Percentiles rank a stretch among this genome's conserved stretches.
Conservation (phyloP, 2,113 vertebrate genomes). For the Octodon degus region DNA sequence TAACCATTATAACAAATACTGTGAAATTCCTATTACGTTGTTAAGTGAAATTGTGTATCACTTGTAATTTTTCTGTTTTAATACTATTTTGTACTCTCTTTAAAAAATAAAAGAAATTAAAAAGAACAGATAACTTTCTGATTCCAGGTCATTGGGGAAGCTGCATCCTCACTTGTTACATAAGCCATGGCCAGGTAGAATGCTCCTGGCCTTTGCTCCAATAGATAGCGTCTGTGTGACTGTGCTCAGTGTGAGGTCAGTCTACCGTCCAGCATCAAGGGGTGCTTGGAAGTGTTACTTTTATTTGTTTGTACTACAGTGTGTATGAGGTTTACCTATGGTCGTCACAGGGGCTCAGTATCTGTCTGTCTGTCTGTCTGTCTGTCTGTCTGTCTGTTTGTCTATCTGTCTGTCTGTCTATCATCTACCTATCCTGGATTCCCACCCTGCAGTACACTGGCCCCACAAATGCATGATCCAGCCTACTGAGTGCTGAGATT, state of each 20-base stretch:
- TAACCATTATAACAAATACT: too few species aligned
- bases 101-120: too few species aligned
- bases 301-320: neutral
- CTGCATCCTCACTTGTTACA: neutral
- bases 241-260: neutral
- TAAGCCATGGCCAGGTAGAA: neutral
- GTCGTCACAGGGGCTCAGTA: neutral
- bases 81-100: too few species aligned
- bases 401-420: neutral
- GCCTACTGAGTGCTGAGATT: neutral
- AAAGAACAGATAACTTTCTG: neutral
- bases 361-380: neutral
- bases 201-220: neutral
- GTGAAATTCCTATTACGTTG: too few species aligned
- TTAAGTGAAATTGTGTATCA: too few species aligned
- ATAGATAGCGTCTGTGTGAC: neutral
- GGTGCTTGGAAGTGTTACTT: neutral
- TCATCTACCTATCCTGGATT: neutral
- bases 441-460: neutral
- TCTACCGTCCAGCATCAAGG: neutral
- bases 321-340: neutral
- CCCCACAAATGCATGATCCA: neutral
- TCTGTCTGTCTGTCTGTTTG: fast-evolving
- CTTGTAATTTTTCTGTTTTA: too few species aligned
- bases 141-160: fast-evolving